These are phyloP conservation scores for Thymelicus lineola DNA, from an alignment of 2,888 invertebrate species.

Conservation along the genomic window DNA sequence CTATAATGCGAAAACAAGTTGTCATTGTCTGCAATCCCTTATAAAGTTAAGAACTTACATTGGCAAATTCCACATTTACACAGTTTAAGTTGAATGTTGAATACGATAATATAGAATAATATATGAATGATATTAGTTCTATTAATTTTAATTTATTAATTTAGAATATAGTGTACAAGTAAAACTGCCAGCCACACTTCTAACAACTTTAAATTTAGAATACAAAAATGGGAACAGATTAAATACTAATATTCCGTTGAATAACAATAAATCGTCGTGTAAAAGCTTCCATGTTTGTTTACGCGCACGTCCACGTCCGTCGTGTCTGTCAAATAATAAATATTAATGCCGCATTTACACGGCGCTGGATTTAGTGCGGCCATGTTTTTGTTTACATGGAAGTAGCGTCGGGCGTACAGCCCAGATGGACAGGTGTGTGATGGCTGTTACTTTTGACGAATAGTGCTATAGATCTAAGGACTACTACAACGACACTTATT, in stretches of 20 bases:
- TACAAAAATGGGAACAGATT: constrained; percentile 34
- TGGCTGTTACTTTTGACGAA: not conserved
- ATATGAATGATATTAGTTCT: too few species aligned
- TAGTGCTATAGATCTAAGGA: not conserved
- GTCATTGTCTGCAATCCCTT: too few species aligned
- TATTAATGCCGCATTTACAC: constrained; percentile 35
- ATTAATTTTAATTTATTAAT: too few species aligned
- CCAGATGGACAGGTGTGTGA: constrained; percentile 3
- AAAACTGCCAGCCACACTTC: not conserved
- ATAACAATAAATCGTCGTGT: constrained; percentile 42
- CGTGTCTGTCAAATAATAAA: constrained; percentile 50
- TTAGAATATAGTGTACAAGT: not conserved
- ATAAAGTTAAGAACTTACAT: too few species aligned
- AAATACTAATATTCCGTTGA: constrained; percentile 43
- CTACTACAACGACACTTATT: too few species aligned
- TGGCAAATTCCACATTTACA: too few species aligned
- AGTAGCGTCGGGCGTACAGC: not conserved
- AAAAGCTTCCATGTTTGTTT: constrained; percentile 52
- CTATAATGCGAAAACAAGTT: too few species aligned
- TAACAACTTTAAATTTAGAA: constrained; percentile 18
- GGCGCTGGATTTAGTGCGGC: constrained; percentile 12
- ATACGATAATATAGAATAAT: too few species aligned
- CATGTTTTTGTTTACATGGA: not conserved
- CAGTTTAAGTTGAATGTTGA: too few species aligned
- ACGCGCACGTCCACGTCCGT: constrained; percentile 55